Percentiles rank a stretch among this genome's conserved stretches.
These are phyloP conservation scores for Turritopsis dohrnii DNA, from an alignment of 30 jellyfish, hydroid and myxozoan genomes.

Conservation along the genomic window DNA sequence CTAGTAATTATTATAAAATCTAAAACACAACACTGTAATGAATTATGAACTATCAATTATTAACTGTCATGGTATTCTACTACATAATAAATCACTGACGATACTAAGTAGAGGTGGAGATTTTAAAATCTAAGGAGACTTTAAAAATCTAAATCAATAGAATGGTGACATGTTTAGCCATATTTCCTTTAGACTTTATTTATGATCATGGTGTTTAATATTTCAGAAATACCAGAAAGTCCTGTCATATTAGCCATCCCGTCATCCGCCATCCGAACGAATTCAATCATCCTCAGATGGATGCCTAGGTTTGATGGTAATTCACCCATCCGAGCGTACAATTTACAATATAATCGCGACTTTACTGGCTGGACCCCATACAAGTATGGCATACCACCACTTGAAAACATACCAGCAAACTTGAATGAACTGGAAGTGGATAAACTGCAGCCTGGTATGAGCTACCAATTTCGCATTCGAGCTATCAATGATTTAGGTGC, in stretches of 20 bases:
- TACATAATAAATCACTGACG: no score
- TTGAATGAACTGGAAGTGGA: constrained; percentile 41
- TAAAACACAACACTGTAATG: no score
- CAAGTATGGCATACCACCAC: constrained; percentile 31
- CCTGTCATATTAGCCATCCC: constrained; percentile 85
- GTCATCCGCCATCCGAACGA: constrained; percentile 47
- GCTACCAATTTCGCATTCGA: constrained; percentile 68
- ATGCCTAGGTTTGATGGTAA: constrained; percentile 66
- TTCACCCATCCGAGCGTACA: constrained; percentile 78
- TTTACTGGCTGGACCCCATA: constrained; percentile 75
- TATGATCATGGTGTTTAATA: no score
- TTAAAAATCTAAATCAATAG: no score
- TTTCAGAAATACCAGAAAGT: constrained; percentile 72
- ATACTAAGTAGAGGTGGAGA: no score
- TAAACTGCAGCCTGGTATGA: constrained; percentile 50
- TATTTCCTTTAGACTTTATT: no score
- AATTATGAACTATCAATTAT: no score
- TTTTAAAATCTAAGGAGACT: no score
- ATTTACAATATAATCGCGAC: constrained; percentile 59
- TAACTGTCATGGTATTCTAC: no score
- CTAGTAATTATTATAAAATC: no score
- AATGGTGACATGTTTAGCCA: no score
- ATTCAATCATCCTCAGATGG: constrained; percentile 77
- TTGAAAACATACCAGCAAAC: constrained; percentile 31
- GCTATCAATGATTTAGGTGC: constrained; percentile 89